A percentile compares a stretch with the other conserved stretches of the same genome.
phyloP scores from a whole-genome alignment of 2,113 vertebrate genomes.

The Hiodon tergisus region DNA sequence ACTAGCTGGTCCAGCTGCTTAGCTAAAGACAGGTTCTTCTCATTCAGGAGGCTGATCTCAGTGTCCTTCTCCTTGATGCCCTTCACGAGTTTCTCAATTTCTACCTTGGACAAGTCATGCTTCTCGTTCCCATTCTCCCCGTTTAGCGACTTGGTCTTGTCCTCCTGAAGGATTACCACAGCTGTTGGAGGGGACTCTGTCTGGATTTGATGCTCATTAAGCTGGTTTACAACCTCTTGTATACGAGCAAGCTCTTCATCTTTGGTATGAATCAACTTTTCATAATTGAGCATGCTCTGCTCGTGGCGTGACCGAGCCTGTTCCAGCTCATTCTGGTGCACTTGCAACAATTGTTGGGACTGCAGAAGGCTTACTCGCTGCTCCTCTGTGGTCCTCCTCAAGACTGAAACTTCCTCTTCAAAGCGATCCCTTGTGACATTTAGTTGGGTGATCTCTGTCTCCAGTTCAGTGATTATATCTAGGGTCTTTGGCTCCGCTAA shows the following conservation, averaged over 20 bases:
- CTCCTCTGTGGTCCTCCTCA: conserved; percentile 72
- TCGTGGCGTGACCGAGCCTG: conserved; percentile 73
- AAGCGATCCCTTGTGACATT: conserved; percentile 64
- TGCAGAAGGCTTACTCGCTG: conserved; percentile 67
- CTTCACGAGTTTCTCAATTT: conserved; percentile 80
- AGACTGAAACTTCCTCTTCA: conserved; percentile 72
- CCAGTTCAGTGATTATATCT: conserved; percentile 82
- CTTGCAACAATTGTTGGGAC: conserved; percentile 74
- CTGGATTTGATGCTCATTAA: conserved; percentile 63
- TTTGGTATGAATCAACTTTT: conserved; percentile 73
- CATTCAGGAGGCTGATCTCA: conserved; percentile 86
- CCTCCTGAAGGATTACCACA: conserved; percentile 76
- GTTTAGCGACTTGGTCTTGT: conserved; percentile 78
- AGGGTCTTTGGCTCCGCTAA: conserved; percentile 74
- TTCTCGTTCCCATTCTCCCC: conserved; percentile 90
- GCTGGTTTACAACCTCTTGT: conserved; percentile 68
- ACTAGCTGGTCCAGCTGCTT: conserved; percentile 81
- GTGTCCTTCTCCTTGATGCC: conserved; percentile 91
- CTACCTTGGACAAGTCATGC: conserved; percentile 90
- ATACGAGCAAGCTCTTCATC: conserved; percentile 80
- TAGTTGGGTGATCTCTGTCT: conserved; percentile 80
- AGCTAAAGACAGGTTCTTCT: conserved; percentile 82
- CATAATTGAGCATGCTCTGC: conserved; percentile 74
- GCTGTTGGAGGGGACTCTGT: conserved; percentile 53
- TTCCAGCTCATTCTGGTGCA: conserved; percentile 77